These are phyloP conservation scores for Ictalurus furcatus DNA, from an alignment of 2,113 vertebrate genomes.

Conservation along the genomic window DNA sequence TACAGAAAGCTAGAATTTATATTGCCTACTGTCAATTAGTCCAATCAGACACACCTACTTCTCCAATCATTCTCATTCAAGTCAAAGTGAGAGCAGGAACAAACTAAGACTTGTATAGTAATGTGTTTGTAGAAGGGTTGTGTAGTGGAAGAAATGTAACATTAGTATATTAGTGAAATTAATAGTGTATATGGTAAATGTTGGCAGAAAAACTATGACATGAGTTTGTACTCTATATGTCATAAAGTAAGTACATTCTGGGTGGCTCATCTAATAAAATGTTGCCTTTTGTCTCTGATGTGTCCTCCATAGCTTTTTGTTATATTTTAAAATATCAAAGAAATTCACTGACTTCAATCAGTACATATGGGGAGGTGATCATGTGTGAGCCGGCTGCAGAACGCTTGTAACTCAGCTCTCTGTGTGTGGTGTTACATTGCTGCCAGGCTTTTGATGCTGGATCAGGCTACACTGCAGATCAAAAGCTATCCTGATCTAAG, in stretches of 20 bases:
- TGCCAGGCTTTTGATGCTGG: slow-evolving; percentile 69
- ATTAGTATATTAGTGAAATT: background rate
- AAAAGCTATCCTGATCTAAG: slow-evolving; percentile 68
- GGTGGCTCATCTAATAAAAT: background rate
- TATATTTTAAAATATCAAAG: background rate
- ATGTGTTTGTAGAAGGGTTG: background rate
- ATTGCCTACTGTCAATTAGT: background rate
- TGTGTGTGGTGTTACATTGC: slow-evolving; percentile 29
- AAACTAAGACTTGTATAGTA: background rate
- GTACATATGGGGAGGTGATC: background rate
- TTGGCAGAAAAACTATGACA: background rate
- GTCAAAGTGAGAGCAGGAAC: background rate
- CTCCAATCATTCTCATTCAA: background rate
- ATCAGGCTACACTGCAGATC: slow-evolving; percentile 68
- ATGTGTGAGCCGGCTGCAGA: slow-evolving; percentile 2
- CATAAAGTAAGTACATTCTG: background rate
- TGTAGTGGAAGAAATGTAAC: background rate
- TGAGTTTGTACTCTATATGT: background rate
- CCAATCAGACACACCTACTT: background rate
- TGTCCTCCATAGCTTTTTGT: background rate
- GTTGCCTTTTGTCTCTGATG: background rate
- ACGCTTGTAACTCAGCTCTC: background rate
- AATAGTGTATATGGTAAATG: background rate
- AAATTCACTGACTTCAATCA: background rate
- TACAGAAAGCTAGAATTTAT: slow-evolving; percentile 1